Evolutionary conservation across 2,888 invertebrate genomes (phyloP), one percentile per base, ranked within the genome.

Genomic region (Orthonevra nobilis): DNA sequence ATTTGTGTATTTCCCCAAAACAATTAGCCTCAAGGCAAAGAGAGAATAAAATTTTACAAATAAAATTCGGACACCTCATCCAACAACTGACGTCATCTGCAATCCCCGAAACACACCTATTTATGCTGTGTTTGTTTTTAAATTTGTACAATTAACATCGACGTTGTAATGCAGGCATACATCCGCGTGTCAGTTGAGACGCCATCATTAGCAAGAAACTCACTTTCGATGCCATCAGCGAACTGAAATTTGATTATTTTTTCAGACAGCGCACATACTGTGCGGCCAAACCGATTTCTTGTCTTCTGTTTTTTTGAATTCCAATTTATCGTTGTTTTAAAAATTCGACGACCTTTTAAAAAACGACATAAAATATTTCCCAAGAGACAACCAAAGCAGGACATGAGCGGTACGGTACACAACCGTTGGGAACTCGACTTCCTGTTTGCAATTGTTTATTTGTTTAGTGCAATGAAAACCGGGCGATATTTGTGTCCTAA

Each of bases 361-460:
- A 20, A 40, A 26, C 10, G 2, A 48, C n/a, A 38, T 28, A 28
- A 10, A 23, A 17, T 20, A 6, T 5, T 12, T 10, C 40, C 15
- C 63, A 14, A 23, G 34, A 23, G 40, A 20, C n/a, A n/a, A n/a
- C n/a, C n/a, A n/a, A n/a, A n/a, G n/a, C n/a, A n/a, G n/a, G n/a
- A n/a, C n/a, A n/a, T n/a, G n/a, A n/a, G n/a, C n/a, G n/a, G n/a
- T n/a, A n/a, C n/a, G n/a, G n/a, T n/a, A n/a, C n/a, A n/a, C n/a
- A n/a, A n/a, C n/a, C n/a, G n/a, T n/a, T n/a, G n/a, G 23, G 23
- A 23, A 23, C 30, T 3, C 36, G 23, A 58, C 66, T 73, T 66
- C 73, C 73, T 64, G 56, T 73, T 19, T 42, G 50, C 28, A 66
- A 42, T 30, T 30, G 38, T 73, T n/a, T 73, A 48, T 73, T 72